Percentiles rank a stretch among this genome's conserved stretches.
Conservation (phyloP, 2,888 invertebrate genomes). For the Clanis bilineata region DNA sequence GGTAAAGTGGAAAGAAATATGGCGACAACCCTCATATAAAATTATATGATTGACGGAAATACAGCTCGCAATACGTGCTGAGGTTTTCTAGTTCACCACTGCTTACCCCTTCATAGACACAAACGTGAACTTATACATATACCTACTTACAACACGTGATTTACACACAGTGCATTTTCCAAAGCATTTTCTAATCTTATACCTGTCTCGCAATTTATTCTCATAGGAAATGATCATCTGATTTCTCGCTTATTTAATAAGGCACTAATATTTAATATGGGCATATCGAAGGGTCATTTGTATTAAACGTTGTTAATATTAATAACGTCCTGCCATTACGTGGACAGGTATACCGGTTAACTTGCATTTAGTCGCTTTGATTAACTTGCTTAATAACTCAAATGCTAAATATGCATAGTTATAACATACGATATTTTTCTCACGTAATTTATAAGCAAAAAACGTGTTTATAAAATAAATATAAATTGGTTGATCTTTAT, state of each 20-base stretch:
- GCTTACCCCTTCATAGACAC: too few relatives aligned
- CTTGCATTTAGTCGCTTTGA: background rate
- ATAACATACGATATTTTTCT: too few relatives aligned
- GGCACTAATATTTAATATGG: background rate
- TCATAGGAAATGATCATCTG: background rate
- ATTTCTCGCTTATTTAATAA: background rate
- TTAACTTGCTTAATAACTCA: background rate
- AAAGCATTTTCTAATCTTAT: too few relatives aligned
- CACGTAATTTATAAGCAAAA: background rate
- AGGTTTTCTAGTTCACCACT: too few relatives aligned
- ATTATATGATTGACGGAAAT: too few relatives aligned
- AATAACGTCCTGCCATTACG: background rate
- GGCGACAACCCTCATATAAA: too few relatives aligned
- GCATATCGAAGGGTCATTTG: background rate
- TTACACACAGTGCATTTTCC: too few relatives aligned
- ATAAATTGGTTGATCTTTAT: background rate
- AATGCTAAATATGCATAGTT: background rate
- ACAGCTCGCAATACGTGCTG: too few relatives aligned
- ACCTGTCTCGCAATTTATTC: background rate
- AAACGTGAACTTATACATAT: too few relatives aligned
- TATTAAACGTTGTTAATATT: background rate
- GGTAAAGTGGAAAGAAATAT: too few relatives aligned
- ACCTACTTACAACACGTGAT: too few relatives aligned
- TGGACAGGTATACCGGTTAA: background rate
- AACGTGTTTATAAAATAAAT: too few relatives aligned